Conservation (phyloP, 2,113 vertebrate species). For the Zosterops japonicus region DNA sequence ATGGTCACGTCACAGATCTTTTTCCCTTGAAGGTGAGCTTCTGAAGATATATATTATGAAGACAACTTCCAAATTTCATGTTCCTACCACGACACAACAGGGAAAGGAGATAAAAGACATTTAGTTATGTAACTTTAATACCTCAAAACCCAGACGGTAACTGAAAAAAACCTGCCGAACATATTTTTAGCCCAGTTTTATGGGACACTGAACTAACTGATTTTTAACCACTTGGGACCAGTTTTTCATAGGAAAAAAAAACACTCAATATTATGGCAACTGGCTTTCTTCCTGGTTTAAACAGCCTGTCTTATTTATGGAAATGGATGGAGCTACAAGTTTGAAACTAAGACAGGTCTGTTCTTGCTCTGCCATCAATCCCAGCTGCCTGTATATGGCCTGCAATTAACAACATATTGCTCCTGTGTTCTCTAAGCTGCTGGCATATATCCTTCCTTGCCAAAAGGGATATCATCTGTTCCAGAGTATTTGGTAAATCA, state of each 20-base stretch:
- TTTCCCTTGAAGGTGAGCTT: background rate
- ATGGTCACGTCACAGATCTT: background rate
- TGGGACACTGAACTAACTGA: background rate
- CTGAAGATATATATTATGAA: background rate
- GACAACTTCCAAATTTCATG: background rate
- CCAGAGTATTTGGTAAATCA: background rate
- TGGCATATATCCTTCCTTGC: background rate
- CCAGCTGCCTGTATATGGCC: background rate
- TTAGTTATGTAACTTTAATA: background rate
- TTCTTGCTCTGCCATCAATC: background rate
- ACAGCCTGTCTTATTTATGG: background rate
- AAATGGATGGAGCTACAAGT: background rate
- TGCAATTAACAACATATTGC: background rate
- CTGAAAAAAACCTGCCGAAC: background rate
- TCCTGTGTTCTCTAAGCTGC: background rate
- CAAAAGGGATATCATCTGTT: background rate
- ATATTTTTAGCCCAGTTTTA: background rate
- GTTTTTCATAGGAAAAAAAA: background rate
- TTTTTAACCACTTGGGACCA: background rate
- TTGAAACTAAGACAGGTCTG: background rate
- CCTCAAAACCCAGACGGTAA: background rate
- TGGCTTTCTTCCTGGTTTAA: background rate
- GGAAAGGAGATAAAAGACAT: background rate
- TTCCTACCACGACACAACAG: background rate
- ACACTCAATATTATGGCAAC: background rate